Percentiles rank a stretch among this genome's conserved stretches.
phyloP scores from a whole-genome alignment of 2,113 vertebrate species.

The Limnothrissa miodon region DNA sequence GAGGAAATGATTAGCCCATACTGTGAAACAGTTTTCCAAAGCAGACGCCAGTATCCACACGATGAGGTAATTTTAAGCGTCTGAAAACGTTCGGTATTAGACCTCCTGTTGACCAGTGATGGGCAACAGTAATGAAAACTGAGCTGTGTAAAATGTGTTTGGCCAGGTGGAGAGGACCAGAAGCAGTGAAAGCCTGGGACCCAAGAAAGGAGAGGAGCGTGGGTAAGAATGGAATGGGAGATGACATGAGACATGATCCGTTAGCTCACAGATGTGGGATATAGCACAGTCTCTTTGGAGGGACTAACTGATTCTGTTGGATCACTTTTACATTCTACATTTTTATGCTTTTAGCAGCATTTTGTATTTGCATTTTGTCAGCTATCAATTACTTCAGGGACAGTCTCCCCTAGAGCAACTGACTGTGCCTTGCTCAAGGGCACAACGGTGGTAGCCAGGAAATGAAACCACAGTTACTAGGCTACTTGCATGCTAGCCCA shows the following conservation, averaged over 20 bases:
- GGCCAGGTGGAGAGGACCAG: slow-evolving; percentile 52
- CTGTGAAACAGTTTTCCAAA: slow-evolving; percentile 78
- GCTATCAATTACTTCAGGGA: no score
- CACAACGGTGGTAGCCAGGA: no score
- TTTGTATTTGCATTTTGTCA: no score
- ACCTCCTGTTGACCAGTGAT: background rate
- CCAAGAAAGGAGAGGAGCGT: slow-evolving; percentile 26
- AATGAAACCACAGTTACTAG: no score
- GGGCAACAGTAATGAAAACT: background rate
- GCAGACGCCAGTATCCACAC: slow-evolving; percentile 38
- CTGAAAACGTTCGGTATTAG: background rate
- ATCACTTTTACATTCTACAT: background rate
- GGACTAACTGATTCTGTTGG: background rate
- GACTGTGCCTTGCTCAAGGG: no score
- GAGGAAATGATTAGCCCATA: slow-evolving; percentile 78
- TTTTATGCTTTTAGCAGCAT: no score
- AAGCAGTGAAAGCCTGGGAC: slow-evolving; percentile 43
- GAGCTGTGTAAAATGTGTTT: background rate
- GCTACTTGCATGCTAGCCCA: no score
- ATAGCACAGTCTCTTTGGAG: background rate
- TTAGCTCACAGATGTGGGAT: background rate
- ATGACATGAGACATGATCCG: background rate
- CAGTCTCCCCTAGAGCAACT: no score
- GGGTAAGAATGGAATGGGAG: background rate
- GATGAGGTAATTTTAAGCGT: slow-evolving; percentile 64